Percentiles rank a stretch among this genome's conserved stretches.
These are phyloP conservation scores for Lytechinus pictus DNA, from an alignment of 35 echinoderm and acorn worm genomes.

Conservation along the genomic window DNA sequence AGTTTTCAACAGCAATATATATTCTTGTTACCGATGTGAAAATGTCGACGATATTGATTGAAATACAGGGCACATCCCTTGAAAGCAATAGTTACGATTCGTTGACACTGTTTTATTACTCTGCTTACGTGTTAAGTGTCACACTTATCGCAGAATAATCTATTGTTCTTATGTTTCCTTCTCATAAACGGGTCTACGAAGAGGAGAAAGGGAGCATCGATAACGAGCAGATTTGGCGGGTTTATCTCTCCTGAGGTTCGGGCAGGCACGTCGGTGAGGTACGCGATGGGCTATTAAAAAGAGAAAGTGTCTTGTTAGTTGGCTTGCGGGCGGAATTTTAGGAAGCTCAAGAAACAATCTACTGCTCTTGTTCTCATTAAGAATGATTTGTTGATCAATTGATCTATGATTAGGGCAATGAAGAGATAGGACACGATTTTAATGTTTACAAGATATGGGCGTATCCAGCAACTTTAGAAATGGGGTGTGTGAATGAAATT, in stretches of 20 bases:
- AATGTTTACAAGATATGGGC: background rate
- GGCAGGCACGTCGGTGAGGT: slow-evolving; percentile 6
- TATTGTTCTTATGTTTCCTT: background rate
- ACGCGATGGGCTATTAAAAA: background rate
- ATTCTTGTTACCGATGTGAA: too few relatives aligned
- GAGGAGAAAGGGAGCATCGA: background rate
- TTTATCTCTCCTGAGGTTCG: background rate
- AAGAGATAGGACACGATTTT: background rate
- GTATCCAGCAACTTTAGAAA: too few relatives aligned
- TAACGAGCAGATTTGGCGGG: background rate
- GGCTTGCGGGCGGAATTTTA: background rate
- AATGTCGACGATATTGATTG: too few relatives aligned
- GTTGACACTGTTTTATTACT: background rate
- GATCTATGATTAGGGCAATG: background rate
- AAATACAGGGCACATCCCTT: background rate
- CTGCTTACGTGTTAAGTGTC: background rate
- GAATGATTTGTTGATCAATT: slow-evolving; percentile 37
- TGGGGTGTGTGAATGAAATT: too few relatives aligned
- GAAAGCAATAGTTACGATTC: background rate
- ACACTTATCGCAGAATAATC: background rate
- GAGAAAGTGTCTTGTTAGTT: background rate
- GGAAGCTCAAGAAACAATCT: background rate
- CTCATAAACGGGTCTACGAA: background rate
- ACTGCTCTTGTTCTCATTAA: slow-evolving; percentile 14
- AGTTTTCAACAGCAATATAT: too few relatives aligned